Evolutionary conservation across 2,888 invertebrate genomes (phyloP), one percentile per base, ranked within the genome.

Genomic region (Spodoptera littoralis): DNA sequence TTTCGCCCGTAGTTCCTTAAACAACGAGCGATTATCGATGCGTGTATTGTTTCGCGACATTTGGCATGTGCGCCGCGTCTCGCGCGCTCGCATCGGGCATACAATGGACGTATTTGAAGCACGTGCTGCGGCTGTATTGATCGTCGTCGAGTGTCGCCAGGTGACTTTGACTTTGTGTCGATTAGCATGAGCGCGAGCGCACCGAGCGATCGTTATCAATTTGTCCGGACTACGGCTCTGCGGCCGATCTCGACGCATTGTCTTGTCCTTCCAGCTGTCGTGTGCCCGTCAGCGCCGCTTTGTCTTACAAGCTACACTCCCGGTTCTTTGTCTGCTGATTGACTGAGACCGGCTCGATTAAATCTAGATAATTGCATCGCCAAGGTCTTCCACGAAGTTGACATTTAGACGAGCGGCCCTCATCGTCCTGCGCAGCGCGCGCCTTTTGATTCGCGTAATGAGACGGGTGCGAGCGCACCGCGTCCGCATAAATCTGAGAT

Each of bases 71-170:
- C 88, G 86, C 83, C 90, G 87, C 92, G 92, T 92, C 83, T 76
- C 82, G 72, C 75, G 79, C 81, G 81, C 80, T 86, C 91, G 88
- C 91, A 87, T 88, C 89, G 86, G 84, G 90, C 90, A 91, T 89
- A 93, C 93, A 92, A 93, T 93, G 86, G 92, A 80, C 85, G 88
- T 87, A 85, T 87, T 85, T 85, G 84, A 86, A 90, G 91, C 93
- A 92, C 93, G 93, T 92, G 94, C 93, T 91, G 88, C 88, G 90
- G 88, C 79, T 81, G 86, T 85, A 90, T 92, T 90, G 92, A 92
- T 90, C 87, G 85, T 79, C 81, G 80, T 80, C 73, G 80, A 77
- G 82, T 82, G 84, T 84, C 87, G 84, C 87, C 88, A 85, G 89
- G 88, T 90, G 90, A 90, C 89, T 88, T 87, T 85, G 87, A 84